phyloP scores from a whole-genome alignment of 2,113 vertebrate species.

The Labrus mixtus region DNA sequence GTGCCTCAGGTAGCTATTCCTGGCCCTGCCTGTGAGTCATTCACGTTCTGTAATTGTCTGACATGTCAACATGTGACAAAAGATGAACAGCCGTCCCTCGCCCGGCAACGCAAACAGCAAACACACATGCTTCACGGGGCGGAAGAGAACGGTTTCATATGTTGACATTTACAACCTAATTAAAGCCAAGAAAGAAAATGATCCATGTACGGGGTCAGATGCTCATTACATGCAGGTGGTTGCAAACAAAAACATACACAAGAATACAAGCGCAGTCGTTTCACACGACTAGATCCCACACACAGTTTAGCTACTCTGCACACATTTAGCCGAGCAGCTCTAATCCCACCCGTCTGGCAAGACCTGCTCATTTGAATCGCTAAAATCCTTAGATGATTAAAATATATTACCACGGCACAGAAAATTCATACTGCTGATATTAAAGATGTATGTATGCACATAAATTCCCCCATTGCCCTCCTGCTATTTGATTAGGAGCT shows the following conservation, averaged over 20 bases:
- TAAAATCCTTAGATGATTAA: conserved; percentile 59
- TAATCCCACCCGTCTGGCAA: conserved; percentile 54
- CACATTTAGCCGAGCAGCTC: conserved; percentile 15
- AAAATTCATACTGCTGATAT: conserved; percentile 45
- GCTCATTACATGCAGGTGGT: conserved; percentile 48
- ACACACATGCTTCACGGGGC: conserved; percentile 35
- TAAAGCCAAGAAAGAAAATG: conserved; percentile 69
- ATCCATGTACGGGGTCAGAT: conserved; percentile 42
- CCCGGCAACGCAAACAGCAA: conserved; percentile 17
- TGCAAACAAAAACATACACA: not conserved
- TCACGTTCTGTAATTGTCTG: conserved; percentile 57
- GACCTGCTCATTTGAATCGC: conserved; percentile 46
- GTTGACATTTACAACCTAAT: conserved; percentile 83
- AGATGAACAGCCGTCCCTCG: conserved; percentile 45
- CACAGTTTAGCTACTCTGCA: conserved; percentile 7
- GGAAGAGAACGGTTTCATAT: conserved; percentile 49
- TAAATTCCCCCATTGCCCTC: conserved; percentile 27
- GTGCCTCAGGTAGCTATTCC: conserved; percentile 57
- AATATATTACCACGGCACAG: conserved; percentile 54
- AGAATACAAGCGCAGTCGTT: not conserved
- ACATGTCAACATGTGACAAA: conserved; percentile 60
- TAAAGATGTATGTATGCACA: conserved; percentile 57
- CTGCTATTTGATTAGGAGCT: conserved; percentile 25
- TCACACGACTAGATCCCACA: not conserved
- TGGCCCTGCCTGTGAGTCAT: conserved; percentile 40